Evolutionary conservation across 2,797 vertebrate genomes (phyloP).

Genomic region (Cynodonichthys magdalenae): DNA sequence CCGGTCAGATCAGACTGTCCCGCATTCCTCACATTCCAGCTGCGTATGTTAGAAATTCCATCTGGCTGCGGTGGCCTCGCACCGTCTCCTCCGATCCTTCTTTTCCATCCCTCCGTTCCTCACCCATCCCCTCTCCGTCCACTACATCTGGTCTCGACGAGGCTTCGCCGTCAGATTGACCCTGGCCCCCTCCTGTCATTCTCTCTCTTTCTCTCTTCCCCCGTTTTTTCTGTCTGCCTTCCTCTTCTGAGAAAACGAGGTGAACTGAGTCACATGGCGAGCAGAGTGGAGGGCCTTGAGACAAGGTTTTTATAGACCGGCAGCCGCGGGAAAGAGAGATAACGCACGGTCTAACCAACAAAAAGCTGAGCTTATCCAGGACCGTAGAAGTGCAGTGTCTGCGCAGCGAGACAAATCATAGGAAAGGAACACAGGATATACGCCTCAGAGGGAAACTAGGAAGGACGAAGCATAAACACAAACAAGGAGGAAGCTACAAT

Average conservation of each 20-base stretch:
- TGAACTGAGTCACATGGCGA: constrained; percentile 59
- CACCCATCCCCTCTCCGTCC: constrained; percentile 31
- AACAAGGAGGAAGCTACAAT: constrained; percentile 22
- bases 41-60: constrained; percentile 93
- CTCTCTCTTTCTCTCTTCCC: not conserved
- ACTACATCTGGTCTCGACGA: constrained; percentile 50
- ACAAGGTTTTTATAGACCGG: constrained; percentile 49
- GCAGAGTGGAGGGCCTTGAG: constrained; percentile 62
- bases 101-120: constrained; percentile 60
- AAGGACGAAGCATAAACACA: constrained; percentile 45
- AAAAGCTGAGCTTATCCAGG: constrained; percentile 56
- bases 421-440: constrained; percentile 44
- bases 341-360: constrained; percentile 48
- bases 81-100: constrained; percentile 52
- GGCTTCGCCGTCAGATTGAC: constrained; percentile 37
- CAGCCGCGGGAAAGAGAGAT: constrained; percentile 50
- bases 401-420: constrained; percentile 30
- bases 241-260: constrained; percentile 45
- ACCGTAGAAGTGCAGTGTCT: constrained; percentile 31
- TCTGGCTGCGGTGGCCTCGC: constrained; percentile 75
- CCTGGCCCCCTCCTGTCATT: not conserved
- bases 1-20: constrained; percentile 80
- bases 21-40: constrained; percentile 90
- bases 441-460: constrained; percentile 45
- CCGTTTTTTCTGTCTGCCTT: not conserved